A percentile compares a stretch with the other conserved stretches of the same genome.
Conservation (phyloP, 2,888 invertebrate species). For the Mallateleia sp. region DNA sequence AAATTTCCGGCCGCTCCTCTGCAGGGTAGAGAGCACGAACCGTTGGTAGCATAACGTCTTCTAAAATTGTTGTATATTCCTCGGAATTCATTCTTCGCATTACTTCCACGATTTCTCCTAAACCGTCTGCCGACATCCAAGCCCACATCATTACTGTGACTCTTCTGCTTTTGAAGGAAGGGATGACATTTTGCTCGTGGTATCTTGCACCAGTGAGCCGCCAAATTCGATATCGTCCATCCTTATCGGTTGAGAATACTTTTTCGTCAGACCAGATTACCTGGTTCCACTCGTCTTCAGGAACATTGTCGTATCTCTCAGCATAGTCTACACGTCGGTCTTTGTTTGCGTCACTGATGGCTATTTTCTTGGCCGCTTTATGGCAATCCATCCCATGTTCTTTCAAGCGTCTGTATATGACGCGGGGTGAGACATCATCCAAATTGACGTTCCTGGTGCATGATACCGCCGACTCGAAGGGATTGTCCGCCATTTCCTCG, state of each 20-base stretch:
- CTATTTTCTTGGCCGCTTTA: too few relatives aligned
- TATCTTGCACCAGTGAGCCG: too few relatives aligned
- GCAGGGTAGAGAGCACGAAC: not conserved
- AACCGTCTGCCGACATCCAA: not conserved
- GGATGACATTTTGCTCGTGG: too few relatives aligned
- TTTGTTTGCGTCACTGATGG: too few relatives aligned
- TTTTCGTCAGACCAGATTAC: slow-evolving; percentile 2
- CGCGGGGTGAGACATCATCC: too few relatives aligned
- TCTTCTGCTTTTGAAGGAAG: slow-evolving; percentile 1
- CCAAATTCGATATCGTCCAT: too few relatives aligned
- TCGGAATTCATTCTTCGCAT: not conserved
- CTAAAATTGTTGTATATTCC: not conserved
- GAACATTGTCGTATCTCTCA: too few relatives aligned
- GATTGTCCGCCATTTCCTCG: slow-evolving; percentile 33
- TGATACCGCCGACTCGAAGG: slow-evolving; percentile 16
- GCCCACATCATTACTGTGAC: too few relatives aligned
- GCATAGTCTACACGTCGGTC: too few relatives aligned
- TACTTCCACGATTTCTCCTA: too few relatives aligned
- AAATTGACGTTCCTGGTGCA: too few relatives aligned
- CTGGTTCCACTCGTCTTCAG: not conserved
- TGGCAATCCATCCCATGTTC: slow-evolving; percentile 32
- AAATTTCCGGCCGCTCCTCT: not conserved
- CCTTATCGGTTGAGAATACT: not conserved
- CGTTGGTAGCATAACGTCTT: not conserved
- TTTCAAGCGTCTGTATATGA: slow-evolving; percentile 24